These are phyloP conservation scores for Esperia sulphurella DNA, from an alignment of 2,888 invertebrate genomes.

Conservation along the genomic window DNA sequence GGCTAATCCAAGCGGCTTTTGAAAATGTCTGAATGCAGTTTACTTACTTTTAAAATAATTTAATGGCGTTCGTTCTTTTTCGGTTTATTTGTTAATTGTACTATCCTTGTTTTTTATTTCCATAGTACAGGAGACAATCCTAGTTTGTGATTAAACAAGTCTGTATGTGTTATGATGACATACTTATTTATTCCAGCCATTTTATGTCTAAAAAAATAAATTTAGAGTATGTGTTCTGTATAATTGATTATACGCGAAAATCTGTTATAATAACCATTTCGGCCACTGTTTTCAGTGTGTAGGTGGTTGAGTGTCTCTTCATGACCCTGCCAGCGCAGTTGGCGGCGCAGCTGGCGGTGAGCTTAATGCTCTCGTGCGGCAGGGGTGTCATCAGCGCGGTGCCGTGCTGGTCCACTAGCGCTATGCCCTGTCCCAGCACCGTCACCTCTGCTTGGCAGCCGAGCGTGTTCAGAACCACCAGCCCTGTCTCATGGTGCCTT, in stretches of 20 bases:
- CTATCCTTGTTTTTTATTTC: too few species aligned
- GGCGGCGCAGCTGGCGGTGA: conserved; percentile 37
- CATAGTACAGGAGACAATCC: too few species aligned
- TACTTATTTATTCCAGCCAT: too few species aligned
- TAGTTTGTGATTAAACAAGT: too few species aligned
- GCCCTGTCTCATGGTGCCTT: conserved; percentile 60
- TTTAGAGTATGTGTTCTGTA: too few species aligned
- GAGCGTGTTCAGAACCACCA: conserved; percentile 82
- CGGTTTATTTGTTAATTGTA: too few species aligned
- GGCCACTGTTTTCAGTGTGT: conserved; percentile 44
- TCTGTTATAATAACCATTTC: conserved; percentile 39
- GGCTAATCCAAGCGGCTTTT: too few species aligned
- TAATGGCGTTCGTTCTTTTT: too few species aligned
- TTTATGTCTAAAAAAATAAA: too few species aligned
- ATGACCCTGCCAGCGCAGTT: conserved; percentile 59
- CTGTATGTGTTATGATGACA: too few species aligned
- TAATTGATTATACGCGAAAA: background rate
- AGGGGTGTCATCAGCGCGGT: conserved; percentile 62
- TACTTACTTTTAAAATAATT: too few species aligned
- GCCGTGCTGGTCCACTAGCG: conserved; percentile 50
- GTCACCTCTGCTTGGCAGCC: conserved; percentile 74
- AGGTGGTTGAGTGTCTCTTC: conserved; percentile 33
- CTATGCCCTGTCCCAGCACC: conserved; percentile 48
- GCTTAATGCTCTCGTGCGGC: conserved; percentile 34
- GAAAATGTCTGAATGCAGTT: too few species aligned